Evolutionary conservation across 2,888 invertebrate genomes (phyloP).

Genomic region (Plusia festucae): DNA sequence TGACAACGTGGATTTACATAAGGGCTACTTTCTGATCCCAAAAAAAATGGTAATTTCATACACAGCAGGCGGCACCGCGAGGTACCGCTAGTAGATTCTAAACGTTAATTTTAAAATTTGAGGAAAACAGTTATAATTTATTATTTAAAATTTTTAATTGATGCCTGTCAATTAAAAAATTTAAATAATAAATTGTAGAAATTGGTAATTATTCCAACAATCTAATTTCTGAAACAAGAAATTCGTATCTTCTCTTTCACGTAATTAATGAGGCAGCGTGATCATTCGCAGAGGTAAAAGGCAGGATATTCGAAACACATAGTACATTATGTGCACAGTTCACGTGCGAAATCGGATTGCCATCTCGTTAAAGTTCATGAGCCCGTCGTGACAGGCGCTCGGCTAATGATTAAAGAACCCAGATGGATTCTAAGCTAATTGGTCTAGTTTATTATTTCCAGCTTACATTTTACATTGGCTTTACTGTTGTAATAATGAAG

Average conservation of each 20-base stretch:
- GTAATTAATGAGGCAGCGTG: not conserved
- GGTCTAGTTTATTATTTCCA: not conserved
- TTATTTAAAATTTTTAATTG: too few species aligned
- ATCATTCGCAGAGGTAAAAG: conserved; percentile 1
- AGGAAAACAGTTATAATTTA: too few species aligned
- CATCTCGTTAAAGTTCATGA: not conserved
- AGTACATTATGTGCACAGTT: too few species aligned
- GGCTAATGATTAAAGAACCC: conserved; percentile 4
- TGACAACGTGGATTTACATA: too few species aligned
- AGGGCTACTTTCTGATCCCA: too few species aligned
- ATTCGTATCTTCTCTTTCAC: not conserved
- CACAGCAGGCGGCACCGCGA: too few species aligned
- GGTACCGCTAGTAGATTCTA: too few species aligned
- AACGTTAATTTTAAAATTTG: too few species aligned
- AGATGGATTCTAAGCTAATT: not conserved
- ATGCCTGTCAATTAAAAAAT: too few species aligned
- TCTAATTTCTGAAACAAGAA: not conserved
- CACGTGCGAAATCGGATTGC: not conserved
- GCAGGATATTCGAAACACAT: not conserved
- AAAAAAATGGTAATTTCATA: too few species aligned
- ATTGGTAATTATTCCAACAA: too few species aligned
- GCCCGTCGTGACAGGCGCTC: conserved; percentile 4
- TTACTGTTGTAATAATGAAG: not conserved
- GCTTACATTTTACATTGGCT: not conserved
- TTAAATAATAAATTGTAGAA: too few species aligned